A percentile compares a stretch with the other conserved stretches of the same genome.
These are phyloP conservation scores for Sphaeramia orbicularis DNA, from an alignment of 2,797 vertebrate species.

Conservation along the genomic window DNA sequence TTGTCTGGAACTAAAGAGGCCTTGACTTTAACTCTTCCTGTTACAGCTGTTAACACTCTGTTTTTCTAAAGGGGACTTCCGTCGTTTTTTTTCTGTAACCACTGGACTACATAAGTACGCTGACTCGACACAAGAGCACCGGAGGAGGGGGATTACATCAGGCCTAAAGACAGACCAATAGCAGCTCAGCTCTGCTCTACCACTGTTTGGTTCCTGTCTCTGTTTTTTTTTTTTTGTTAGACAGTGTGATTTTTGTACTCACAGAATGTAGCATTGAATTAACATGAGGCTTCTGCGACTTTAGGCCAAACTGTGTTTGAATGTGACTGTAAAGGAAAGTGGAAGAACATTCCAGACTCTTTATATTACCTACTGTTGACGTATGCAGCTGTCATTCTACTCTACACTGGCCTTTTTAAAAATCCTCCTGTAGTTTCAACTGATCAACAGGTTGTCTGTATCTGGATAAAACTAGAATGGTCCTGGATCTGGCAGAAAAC, in stretches of 20 bases:
- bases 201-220: constrained; percentile 39
- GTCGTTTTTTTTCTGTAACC: constrained; percentile 61
- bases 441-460: constrained; percentile 10
- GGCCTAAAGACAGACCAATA: constrained; percentile 26
- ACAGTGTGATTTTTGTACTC: constrained; percentile 42
- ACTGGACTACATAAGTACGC: constrained; percentile 68
- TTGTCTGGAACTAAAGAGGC: constrained; percentile 61
- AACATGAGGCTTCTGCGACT: constrained; percentile 43
- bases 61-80: constrained; percentile 35
- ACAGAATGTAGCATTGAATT: constrained; percentile 76
- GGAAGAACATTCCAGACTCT: constrained; percentile 67
- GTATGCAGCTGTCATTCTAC: constrained; percentile 57
- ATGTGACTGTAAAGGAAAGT: constrained; percentile 53
- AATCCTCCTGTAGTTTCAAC: constrained; percentile 25
- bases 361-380: constrained; percentile 33
- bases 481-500: neutral
- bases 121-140: constrained; percentile 42
- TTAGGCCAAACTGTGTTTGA: constrained; percentile 38
- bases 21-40: constrained; percentile 45
- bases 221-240: constrained; percentile 9
- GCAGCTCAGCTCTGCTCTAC: constrained; percentile 32
- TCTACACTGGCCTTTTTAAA: constrained; percentile 54
- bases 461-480: constrained; percentile 15
- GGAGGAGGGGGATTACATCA: constrained; percentile 54
- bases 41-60: neutral